phyloP scores from a whole-genome alignment of 1,140 invertebrate genomes.

The Dinoponera quadriceps region DNA sequence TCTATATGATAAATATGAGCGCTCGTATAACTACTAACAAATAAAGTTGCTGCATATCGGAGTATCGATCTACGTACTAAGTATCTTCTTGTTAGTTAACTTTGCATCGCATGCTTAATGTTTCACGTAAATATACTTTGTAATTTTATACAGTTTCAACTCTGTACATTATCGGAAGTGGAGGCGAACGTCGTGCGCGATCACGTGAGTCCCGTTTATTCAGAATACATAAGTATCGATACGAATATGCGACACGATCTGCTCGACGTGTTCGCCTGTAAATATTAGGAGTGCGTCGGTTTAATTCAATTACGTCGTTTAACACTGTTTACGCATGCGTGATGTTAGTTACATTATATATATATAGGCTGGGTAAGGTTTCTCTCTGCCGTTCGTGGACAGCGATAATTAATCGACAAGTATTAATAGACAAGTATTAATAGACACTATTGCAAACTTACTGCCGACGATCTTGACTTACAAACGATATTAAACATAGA shows the following conservation, averaged over 20 bases:
- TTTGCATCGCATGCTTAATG: too few relatives aligned
- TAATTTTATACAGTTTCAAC: constrained; percentile 13
- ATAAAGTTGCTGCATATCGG: too few relatives aligned
- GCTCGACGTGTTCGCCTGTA: constrained; percentile 17
- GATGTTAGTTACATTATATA: neutral
- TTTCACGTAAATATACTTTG: too few relatives aligned
- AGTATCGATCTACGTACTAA: too few relatives aligned
- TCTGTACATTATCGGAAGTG: neutral
- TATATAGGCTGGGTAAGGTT: neutral
- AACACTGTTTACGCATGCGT: constrained; percentile 29
- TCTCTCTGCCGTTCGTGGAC: constrained; percentile 11
- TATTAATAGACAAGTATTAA: constrained; percentile 41
- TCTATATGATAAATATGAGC: too few relatives aligned
- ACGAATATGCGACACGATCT: constrained; percentile 20
- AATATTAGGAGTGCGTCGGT: constrained; percentile 42
- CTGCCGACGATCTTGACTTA: neutral
- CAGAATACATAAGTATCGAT: neutral
- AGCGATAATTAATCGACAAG: constrained; percentile 48
- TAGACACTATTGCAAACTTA: neutral
- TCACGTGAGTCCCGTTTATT: neutral
- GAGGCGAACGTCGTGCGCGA: neutral
- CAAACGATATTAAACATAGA: constrained; percentile 17
- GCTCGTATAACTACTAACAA: too few relatives aligned
- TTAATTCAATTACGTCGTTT: constrained; percentile 53
- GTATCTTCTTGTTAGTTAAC: too few relatives aligned